Percentiles rank a stretch among this genome's conserved stretches.
phyloP scores from a whole-genome alignment of 2,888 invertebrate genomes.

The Sarcophaga subvicina region DNA sequence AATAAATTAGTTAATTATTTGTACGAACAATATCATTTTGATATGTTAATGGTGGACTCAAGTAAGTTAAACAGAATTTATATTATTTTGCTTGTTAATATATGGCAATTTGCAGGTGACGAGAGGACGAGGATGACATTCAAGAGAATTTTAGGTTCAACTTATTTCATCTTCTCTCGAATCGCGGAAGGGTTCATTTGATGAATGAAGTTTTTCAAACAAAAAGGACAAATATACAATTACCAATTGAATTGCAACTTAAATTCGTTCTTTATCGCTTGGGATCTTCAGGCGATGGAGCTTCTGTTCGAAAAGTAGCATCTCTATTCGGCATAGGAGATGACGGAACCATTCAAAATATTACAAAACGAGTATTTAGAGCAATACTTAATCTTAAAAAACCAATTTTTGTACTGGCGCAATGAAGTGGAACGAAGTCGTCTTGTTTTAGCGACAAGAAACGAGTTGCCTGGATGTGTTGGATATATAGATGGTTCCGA shows the following conservation, averaged over 20 bases:
- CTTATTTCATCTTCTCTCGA: background rate
- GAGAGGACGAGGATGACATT: conserved; percentile 36
- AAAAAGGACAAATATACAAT: conserved; percentile 2
- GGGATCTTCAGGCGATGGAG: conserved; percentile 31
- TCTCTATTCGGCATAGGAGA: conserved; percentile 54
- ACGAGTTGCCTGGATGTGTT: conserved; percentile 62
- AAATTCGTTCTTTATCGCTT: conserved; percentile 37
- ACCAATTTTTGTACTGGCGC: conserved; percentile 55
- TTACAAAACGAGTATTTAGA: conserved; percentile 51
- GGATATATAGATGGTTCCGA: conserved; percentile 60
- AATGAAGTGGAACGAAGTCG: conserved; percentile 33
- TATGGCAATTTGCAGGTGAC: conserved; percentile 23
- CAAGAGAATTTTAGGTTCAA: conserved; percentile 18
- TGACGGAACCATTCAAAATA: conserved; percentile 56
- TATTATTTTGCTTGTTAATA: background rate
- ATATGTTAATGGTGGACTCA: background rate
- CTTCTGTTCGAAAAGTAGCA: conserved; percentile 50
- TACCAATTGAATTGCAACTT: conserved; percentile 23
- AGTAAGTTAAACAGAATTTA: background rate
- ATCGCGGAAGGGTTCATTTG: conserved; percentile 19
- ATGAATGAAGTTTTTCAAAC: conserved; percentile 13
- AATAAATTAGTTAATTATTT: background rate
- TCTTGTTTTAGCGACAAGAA: conserved; percentile 34
- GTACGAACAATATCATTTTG: background rate
- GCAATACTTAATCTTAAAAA: conserved; percentile 41